These are phyloP conservation scores for Gryon sp. DNA, from an alignment of 1,140 invertebrate genomes.

Conservation along the genomic window DNA sequence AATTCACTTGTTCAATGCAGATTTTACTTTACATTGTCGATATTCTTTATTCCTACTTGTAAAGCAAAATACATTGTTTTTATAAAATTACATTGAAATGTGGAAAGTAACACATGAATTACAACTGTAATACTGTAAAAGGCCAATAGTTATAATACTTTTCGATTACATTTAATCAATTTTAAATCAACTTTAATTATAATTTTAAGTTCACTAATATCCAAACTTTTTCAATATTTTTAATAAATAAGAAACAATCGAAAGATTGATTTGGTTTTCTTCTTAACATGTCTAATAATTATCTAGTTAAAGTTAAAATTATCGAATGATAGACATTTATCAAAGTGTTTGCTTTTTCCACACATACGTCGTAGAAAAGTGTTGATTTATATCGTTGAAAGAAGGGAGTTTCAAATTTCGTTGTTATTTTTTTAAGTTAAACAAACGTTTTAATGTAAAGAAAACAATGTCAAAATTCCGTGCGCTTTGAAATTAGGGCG, in stretches of 20 bases:
- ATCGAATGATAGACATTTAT: conserved; percentile 25
- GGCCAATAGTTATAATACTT: conserved; percentile 24
- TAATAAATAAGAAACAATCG: conserved; percentile 5
- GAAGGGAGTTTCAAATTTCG: conserved; percentile 20
- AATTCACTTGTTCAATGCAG: background rate
- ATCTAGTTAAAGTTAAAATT: conserved; percentile 11
- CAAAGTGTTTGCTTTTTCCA: conserved; percentile 6
- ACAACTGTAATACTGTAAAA: too few species aligned
- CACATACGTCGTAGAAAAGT: conserved; percentile 1
- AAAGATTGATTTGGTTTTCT: too few species aligned
- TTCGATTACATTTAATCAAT: conserved; percentile 13
- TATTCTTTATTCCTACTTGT: conserved; percentile 19
- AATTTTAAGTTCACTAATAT: conserved; percentile 11
- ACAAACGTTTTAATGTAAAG: conserved; percentile 31
- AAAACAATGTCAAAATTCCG: conserved; percentile 30
- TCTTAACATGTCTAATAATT: too few species aligned
- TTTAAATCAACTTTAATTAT: background rate
- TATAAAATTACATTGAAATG: conserved; percentile 18
- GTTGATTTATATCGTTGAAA: conserved; percentile 15
- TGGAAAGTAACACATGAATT: too few species aligned
- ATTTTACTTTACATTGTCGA: conserved; percentile 2
- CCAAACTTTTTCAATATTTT: conserved; percentile 1
- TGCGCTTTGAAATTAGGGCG: conserved; percentile 10
- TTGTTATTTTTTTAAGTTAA: conserved; percentile 40
- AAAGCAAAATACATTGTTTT: conserved; percentile 27